phyloP scores from a whole-genome alignment of 1,140 invertebrate genomes.

The Pentalonia nigronervosa region DNA sequence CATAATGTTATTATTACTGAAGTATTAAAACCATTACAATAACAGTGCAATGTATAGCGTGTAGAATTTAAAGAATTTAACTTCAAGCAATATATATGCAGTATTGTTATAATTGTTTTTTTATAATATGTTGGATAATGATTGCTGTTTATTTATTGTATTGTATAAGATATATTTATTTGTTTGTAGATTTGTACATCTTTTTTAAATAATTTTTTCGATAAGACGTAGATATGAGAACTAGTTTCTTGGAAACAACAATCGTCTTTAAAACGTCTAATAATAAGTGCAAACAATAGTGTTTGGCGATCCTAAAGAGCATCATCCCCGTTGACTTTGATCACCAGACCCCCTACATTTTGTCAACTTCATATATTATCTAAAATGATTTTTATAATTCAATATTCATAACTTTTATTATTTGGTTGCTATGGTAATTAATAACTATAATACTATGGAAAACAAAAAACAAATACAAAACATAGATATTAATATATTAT shows the following conservation, averaged over 20 bases:
- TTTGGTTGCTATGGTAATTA: no score
- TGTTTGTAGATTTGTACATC: neutral
- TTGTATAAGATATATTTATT: neutral
- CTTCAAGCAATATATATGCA: neutral
- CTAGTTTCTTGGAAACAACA: no score
- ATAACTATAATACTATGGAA: no score
- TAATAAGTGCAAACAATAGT: neutral
- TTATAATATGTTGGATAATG: neutral
- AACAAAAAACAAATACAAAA: no score
- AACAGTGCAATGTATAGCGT: no score
- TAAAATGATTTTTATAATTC: no score
- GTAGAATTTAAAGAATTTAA: neutral
- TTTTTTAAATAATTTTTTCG: neutral
- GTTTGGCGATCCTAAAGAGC: no score
- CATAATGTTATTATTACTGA: neutral
- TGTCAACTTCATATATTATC: no score
- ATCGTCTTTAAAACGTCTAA: neutral
- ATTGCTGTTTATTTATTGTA: neutral
- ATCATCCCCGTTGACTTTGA: no score
- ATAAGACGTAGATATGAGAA: neutral
- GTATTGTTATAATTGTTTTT: neutral
- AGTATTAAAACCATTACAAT: neutral
- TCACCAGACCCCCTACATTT: no score
- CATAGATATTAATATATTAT: no score
- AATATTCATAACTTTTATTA: no score